A percentile compares a stretch with the other conserved stretches of the same genome.
phyloP scores from a whole-genome alignment of 2,888 invertebrate genomes.

The Hirtodrosophila alboralis region DNA sequence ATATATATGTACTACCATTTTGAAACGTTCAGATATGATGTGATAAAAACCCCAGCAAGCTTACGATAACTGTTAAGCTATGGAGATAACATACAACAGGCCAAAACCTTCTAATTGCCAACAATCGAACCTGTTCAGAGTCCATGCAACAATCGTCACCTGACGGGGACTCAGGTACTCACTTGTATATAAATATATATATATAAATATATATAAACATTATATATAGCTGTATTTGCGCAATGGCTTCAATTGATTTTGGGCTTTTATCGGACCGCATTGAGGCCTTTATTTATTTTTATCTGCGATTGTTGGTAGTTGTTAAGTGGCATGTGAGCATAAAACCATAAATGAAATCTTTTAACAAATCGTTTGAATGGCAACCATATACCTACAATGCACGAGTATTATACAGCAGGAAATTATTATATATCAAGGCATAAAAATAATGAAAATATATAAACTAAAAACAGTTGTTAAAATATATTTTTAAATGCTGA shows the following conservation, averaged over 20 bases:
- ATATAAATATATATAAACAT: too few relatives aligned
- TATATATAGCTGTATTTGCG: too few relatives aligned
- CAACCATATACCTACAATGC: conserved; percentile 7
- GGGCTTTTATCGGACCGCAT: conserved; percentile 7
- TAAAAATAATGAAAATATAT: conserved; percentile 5
- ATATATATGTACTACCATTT: too few relatives aligned
- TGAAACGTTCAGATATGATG: conserved; percentile 54
- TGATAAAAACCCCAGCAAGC: conserved; percentile 58
- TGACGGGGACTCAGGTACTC: conserved; percentile 34
- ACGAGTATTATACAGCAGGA: conserved; percentile 12
- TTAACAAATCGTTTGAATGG: conserved; percentile 66
- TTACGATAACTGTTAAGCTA: conserved; percentile 54
- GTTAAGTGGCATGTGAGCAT: conserved; percentile 76
- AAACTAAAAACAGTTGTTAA: not conserved
- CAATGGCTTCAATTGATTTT: conserved; percentile 45
- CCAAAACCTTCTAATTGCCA: conserved; percentile 27
- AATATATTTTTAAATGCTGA: too few relatives aligned
- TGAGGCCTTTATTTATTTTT: conserved; percentile 36
- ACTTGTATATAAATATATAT: too few relatives aligned
- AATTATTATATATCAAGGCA: conserved; percentile 2
- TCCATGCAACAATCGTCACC: conserved; percentile 61
- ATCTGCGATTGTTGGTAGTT: conserved; percentile 70
- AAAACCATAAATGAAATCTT: conserved; percentile 76
- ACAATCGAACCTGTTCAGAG: conserved; percentile 56
- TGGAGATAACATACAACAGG: conserved; percentile 51